Evolutionary conservation across 2,113 vertebrate species (phyloP).

Genomic region (Falcunculus frontatus): DNA sequence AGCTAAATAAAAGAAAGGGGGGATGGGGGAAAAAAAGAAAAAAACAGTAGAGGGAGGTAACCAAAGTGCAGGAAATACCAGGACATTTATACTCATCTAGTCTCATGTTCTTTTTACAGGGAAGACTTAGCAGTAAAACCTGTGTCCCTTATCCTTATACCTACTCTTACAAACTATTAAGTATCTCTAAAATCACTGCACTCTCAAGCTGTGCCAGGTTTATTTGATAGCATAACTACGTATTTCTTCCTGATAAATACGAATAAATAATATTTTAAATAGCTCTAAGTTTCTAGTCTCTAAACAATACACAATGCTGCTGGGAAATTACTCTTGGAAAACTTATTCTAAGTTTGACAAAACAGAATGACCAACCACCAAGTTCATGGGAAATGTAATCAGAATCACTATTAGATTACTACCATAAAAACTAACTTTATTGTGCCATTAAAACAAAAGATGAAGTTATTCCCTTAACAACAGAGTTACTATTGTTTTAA

Average conservation of each 20-base stretch:
- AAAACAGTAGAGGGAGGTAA: not conserved
- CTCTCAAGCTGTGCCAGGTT: not conserved
- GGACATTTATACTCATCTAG: not conserved
- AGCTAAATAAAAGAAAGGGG: not conserved
- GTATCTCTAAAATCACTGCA: not conserved
- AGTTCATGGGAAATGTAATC: not conserved
- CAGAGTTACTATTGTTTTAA: not conserved
- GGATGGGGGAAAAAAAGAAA: accelerated
- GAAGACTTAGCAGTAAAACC: not conserved
- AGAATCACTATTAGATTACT: not conserved
- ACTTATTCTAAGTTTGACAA: not conserved
- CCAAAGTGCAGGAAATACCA: not conserved
- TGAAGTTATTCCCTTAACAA: not conserved
- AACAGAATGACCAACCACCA: not conserved
- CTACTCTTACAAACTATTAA: not conserved
- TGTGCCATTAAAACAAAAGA: not conserved
- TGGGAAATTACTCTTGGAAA: not conserved
- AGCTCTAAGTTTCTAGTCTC: not conserved
- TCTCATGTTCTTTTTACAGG: not conserved
- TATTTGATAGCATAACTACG: not conserved
- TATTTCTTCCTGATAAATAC: not conserved
- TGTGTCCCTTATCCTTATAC: not conserved
- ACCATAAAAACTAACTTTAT: not conserved
- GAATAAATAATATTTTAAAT: not conserved
- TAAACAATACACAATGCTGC: not conserved